Base-by-base conservation (phyloP, 2,797 vertebrate genomes). In the Sylvilagus floridanus region DNA sequence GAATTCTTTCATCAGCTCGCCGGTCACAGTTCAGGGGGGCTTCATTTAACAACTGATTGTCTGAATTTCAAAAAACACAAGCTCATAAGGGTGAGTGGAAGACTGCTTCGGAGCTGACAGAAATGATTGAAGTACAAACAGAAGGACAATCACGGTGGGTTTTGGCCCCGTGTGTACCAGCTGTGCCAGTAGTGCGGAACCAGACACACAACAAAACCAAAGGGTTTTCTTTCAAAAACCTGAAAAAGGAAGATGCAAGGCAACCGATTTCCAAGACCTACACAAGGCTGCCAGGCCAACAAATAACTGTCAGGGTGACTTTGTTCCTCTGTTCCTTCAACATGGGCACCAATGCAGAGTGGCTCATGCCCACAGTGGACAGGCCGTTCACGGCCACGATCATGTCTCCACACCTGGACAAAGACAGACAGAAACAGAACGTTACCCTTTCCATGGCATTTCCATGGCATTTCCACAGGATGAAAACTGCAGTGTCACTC, bases 251-350 rank as follows among this genome's bases (percentile, higher is more conserved):
- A 4, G 17, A 88, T 93, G 92, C 66, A 94, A 82, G 73, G 0
- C 95, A 97, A 47, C n/a, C 6, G 32, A 84, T 86, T 81, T 95
- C 65, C 13, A 96, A 96, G 76, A 71, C 91, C 97, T 99, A 99
- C 26, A 99, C 98, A 88, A 99, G 98, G 98, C 99, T 99, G 97
- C 99, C 99, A 5, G 99, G 99, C 99, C 99, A 99, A 97, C 99
- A 99, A 96, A 99, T 99, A 90, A 99, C 99, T 0, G 99, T 99
- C 62, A 99, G 98, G 11, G 99, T 99, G 96, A 99, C 99, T 97
- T 99, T 99, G 98, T 99, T 99, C 87, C 99, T 99, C 97, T 99
- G 99, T 97, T 99, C 99, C 98, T 99, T 99, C 97, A 99, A 96
- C 99, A 99, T 99, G 90, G 99, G 99, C 78, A 99, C 99, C 19